Evolutionary conservation across 1,140 invertebrate species (phyloP), one percentile per base, ranked within the genome.

Genomic region (Arctopsyche grandis): DNA sequence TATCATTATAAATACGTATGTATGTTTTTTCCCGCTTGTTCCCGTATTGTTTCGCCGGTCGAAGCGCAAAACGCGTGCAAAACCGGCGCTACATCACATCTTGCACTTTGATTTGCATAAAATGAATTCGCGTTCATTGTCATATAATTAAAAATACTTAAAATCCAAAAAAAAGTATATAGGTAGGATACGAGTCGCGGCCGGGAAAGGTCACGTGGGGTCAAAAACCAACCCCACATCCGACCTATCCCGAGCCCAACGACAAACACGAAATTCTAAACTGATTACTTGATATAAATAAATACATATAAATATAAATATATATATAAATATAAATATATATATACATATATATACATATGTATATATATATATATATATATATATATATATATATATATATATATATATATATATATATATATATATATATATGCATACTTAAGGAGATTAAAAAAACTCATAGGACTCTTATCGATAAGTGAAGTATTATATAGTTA

Each of bases 181-280:
- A 81, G 56, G 69, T 81, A 81, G 80, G 80, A 74, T 79, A 81
- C 52, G 43, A 60, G 78, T 77, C 69, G 63, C 73, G 63, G 26
- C 69, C 52, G 70, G 44, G 69, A 79, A 63, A 79, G 38, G 73
- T 43, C 56, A 77, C n/a, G 10, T 52, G 21, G 3, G 21, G 21
- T 12, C 12, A n/a, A n/a, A n/a, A n/a, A n/a, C n/a, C n/a, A n/a
- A n/a, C n/a, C n/a, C n/a, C n/a, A 16, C 21, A 19, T 1, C 21
- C 75, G 48, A 52, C 48, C 16, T 52, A 3, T 52, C 48, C 16
- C 16, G 76, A 71, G 70, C 80, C 76, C 75, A 81, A 75, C 76
- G 80, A 66, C 80, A 79, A 81, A 81, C 80, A 81, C 78, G 80
- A 81, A 81, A 81, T 81, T 81, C 80, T 81, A 81, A 81, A 81